These are phyloP conservation scores for Notothenia rossii DNA, from an alignment of 2,113 vertebrate genomes.

Conservation along the genomic window DNA sequence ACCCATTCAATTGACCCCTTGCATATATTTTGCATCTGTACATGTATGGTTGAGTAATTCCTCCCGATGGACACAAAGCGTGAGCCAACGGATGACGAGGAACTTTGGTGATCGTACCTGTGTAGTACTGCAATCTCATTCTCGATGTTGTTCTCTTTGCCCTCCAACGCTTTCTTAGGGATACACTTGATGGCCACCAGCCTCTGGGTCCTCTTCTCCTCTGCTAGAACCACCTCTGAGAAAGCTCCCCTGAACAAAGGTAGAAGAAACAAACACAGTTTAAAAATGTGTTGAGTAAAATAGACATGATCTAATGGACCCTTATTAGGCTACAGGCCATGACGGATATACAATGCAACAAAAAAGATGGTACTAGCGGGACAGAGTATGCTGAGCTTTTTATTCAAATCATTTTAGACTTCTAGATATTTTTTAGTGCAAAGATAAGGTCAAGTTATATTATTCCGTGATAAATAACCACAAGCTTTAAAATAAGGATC, in stretches of 20 bases:
- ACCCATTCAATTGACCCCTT: conserved; percentile 68
- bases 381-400: not conserved
- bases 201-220: conserved; percentile 92
- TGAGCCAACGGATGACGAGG: not conserved
- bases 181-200: conserved; percentile 98
- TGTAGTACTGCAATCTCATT: conserved; percentile 97
- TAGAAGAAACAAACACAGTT: conserved; percentile 10
- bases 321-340: not conserved
- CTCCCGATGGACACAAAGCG: conserved; percentile 12
- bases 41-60: conserved; percentile 14
- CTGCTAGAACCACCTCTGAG: conserved; percentile 96
- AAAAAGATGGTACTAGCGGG: not conserved
- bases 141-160: conserved; percentile 97
- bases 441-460: not conserved
- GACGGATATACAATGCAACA: not conserved
- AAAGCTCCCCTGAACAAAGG: conserved; percentile 90
- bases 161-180: conserved; percentile 95
- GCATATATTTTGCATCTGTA: conserved; percentile 18
- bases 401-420: not conserved
- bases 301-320: conserved; percentile 11
- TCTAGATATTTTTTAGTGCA: not conserved
- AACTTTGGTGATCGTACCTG: conserved; percentile 84
- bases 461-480: not conserved
- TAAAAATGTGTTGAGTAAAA: conserved; percentile 25
- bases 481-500: conserved; percentile 6